Conservation (phyloP, 2,113 vertebrate species). For the Thomomys bottae region DNA sequence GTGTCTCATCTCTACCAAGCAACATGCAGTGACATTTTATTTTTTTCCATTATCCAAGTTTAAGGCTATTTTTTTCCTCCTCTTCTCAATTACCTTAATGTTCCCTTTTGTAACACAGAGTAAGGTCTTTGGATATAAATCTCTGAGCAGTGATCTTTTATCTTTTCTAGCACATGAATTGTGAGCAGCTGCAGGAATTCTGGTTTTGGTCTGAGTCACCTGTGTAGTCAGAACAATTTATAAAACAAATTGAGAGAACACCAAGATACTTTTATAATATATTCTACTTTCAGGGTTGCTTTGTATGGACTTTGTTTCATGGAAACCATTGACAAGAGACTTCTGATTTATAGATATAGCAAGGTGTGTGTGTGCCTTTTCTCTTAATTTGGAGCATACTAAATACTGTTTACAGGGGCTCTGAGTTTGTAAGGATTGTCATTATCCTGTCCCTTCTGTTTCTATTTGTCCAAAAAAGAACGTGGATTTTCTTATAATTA, state of each 20-base stretch:
- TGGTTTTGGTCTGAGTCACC: conserved; percentile 54
- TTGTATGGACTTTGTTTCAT: conserved; percentile 53
- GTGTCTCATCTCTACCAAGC: conserved; percentile 45
- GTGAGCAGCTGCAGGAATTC: conserved; percentile 23
- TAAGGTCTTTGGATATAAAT: conserved; percentile 52
- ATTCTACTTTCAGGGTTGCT: conserved; percentile 8
- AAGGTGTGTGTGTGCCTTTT: conserved; percentile 49
- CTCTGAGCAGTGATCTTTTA: conserved; percentile 50
- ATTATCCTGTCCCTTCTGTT: conserved; percentile 40
- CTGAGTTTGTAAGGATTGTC: conserved; percentile 8
- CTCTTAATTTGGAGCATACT: conserved; percentile 47
- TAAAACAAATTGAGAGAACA: conserved; percentile 56
- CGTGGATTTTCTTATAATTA: conserved; percentile 56
- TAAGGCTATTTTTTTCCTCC: neutral
- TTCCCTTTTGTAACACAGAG: conserved; percentile 27
- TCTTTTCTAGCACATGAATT: conserved; percentile 51
- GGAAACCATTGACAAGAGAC: conserved; percentile 28
- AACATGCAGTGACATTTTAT: conserved; percentile 43
- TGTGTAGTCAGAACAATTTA: conserved; percentile 62
- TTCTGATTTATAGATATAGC: conserved; percentile 47
- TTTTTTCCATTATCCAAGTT: conserved; percentile 37
- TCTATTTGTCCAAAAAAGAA: conserved; percentile 47
- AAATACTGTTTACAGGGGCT: conserved; percentile 31
- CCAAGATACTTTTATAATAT: conserved; percentile 31
- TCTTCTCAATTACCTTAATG: conserved; percentile 34